These are phyloP conservation scores for Drosophila micromelanica DNA, from an alignment of 1,140 invertebrate species.

Conservation along the genomic window DNA sequence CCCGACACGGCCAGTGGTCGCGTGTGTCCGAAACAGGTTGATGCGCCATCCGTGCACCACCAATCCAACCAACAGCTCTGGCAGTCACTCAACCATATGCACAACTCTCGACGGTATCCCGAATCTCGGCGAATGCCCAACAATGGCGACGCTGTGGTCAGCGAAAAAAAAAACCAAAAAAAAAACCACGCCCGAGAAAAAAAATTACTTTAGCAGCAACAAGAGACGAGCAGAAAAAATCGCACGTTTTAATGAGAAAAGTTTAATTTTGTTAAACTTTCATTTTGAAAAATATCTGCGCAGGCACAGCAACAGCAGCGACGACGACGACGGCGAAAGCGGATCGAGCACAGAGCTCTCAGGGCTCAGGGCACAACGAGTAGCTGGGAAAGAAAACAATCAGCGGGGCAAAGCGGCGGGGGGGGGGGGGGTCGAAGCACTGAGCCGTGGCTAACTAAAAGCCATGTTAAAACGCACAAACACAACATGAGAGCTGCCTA, in stretches of 20 bases:
- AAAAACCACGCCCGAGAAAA: not conserved
- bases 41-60: conserved; percentile 12
- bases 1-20: conserved; percentile 21
- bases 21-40: conserved; percentile 47
- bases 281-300: conserved; percentile 81
- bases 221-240: conserved; percentile 55
- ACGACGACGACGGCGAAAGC: not conserved
- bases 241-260: conserved; percentile 84
- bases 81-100: conserved; percentile 70
- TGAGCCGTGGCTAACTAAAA: conserved; percentile 60
- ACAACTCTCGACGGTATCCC: conserved; percentile 54
- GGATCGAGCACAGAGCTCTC: conserved; percentile 13
- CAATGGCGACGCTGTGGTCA: conserved; percentile 76
- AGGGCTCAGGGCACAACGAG: conserved; percentile 11
- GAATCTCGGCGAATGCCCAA: conserved; percentile 60
- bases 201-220: conserved; percentile 16
- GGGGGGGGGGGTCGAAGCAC: too few species aligned
- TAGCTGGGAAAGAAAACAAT: conserved; percentile 30
- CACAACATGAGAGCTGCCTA: conserved; percentile 41
- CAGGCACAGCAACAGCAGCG: conserved; percentile 41
- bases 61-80: conserved; percentile 26
- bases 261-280: conserved; percentile 84
- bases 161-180: conserved; percentile 32
- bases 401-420: not conserved
- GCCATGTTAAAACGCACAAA: conserved; percentile 70